Base-by-base conservation (phyloP, 64 coral and sea anemone species). In the Catalaphyllia jardinei region DNA sequence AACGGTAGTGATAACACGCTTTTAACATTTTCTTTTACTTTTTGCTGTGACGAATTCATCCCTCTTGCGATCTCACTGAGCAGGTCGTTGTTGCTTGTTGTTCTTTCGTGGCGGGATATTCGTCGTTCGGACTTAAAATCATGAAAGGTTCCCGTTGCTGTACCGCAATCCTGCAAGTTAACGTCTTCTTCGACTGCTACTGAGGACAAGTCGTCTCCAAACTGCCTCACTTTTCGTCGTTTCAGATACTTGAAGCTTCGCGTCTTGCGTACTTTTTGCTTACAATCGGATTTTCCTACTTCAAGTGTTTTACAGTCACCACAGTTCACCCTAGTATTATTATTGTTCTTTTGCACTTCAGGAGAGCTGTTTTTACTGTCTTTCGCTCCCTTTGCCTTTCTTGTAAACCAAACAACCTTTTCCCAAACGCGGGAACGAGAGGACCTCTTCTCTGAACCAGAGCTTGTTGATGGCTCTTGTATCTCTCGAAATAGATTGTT, bases 351-450 rank as follows among this genome's bases (percentile, higher is more conserved):
- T 3, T 55, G 31, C 52, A 46, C 18, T 25, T 79, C 60, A 10
- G 83, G 39, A 57, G 77, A 55, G 73, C 29, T 93, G 17, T 29
- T 18, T 77, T 97, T 97, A 30, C 80, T 90, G n/a, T 93, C 91
- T 60, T 93, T 93, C 0, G 22, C 83, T 67, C 50, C 63, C 91
- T 97, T 97, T 13, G 95, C 73, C 67, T 87, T 93, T 67, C 88
- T 87, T 6, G 95, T 97, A 82, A 97, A 97, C 95, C 95, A 97
- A 64, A 85, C 82, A 3, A 97, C 95, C 64, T 97, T 97, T 76
- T 97, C 95, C 95, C 91, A 97, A 35, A 97, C 95, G 78, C 89
- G 89, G 24, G 95, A 93, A 35, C 95, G 91, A 77, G 91, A 79
- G 28, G 57, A 62, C 72, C 83, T 87, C 20, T 87, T 92, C 2